Evolutionary conservation across 92 coral and sea anemone species (phyloP).

Genomic region (Palythoa caribaeorum): DNA sequence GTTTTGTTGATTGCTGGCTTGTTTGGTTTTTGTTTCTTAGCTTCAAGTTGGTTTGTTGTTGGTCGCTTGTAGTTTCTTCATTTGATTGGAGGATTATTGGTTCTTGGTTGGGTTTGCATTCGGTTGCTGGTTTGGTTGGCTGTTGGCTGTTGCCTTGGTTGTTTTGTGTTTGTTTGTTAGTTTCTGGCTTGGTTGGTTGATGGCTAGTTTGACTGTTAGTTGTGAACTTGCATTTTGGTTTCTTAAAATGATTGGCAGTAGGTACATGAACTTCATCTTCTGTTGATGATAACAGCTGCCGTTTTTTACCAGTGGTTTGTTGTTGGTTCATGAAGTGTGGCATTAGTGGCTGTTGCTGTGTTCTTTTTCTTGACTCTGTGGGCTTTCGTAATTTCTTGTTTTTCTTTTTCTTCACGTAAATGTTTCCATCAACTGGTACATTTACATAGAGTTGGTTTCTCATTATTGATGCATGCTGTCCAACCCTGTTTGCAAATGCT

Average conservation of each 20-base stretch:
- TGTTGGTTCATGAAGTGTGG: background rate
- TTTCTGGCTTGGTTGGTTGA: constrained; percentile 17
- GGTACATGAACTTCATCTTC: constrained; percentile 17
- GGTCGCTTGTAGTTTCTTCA: background rate
- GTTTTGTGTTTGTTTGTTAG: background rate
- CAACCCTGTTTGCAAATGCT: constrained; percentile 51
- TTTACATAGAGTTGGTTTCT: constrained; percentile 46
- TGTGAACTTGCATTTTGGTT: background rate
- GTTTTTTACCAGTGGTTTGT: constrained; percentile 6
- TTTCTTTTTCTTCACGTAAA: constrained; percentile 18
- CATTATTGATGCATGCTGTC: constrained; percentile 59
- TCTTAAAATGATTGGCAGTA: background rate
- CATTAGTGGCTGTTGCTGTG: constrained; percentile 12
- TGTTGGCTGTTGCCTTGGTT: constrained; percentile 3
- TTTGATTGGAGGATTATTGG: background rate
- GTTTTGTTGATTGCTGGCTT: constrained; percentile 16
- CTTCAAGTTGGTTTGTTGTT: constrained; percentile 9
- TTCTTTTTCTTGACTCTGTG: constrained; percentile 18
- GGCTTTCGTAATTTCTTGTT: background rate
- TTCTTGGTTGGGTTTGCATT: constrained; percentile 2
- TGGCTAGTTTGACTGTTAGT: background rate
- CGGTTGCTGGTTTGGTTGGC: constrained; percentile 10
- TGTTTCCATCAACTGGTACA: constrained; percentile 60
- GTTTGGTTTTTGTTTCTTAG: background rate
- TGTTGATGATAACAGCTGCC: background rate